A percentile compares a stretch with the other conserved stretches of the same genome.
Evolutionary conservation across 2,888 invertebrate species (phyloP).

Genomic region (Timema cristinae): DNA sequence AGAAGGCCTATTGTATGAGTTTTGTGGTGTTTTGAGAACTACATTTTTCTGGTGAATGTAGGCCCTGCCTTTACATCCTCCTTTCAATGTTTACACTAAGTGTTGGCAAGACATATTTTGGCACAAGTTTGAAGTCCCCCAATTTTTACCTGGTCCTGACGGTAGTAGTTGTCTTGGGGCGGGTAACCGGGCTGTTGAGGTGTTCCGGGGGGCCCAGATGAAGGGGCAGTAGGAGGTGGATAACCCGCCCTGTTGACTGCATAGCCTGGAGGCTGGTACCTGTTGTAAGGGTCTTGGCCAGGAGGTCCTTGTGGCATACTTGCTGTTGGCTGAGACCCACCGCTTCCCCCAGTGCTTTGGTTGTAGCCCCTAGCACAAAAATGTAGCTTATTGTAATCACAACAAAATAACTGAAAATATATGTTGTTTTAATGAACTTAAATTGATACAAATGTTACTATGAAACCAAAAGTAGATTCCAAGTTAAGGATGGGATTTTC

Average conservation of each 20-base stretch:
- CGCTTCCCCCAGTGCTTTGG: constrained; percentile 34
- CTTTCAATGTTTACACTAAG: no score
- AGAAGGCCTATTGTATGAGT: no score
- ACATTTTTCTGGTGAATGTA: no score
- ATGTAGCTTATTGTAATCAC: no score
- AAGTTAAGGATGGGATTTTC: no score
- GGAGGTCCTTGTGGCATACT: constrained; percentile 25
- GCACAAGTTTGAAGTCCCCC: no score
- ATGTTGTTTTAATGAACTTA: no score
- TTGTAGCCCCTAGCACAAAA: constrained; percentile 41
- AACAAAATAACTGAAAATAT: no score
- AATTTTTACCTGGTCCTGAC: constrained; percentile 54
- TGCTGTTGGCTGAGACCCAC: constrained; percentile 41
- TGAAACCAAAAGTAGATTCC: no score
- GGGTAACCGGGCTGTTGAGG: constrained; percentile 37
- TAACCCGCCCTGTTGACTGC: constrained; percentile 36
- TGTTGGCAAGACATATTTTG: no score
- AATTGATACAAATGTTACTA: constrained; percentile 3
- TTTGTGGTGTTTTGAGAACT: no score
- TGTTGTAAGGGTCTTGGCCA: constrained; percentile 43
- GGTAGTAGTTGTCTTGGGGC: constrained; percentile 48
- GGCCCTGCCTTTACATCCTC: no score
- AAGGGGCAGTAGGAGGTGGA: constrained; percentile 49
- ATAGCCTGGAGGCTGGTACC: constrained; percentile 41
- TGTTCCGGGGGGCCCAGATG: constrained; percentile 56